These are phyloP conservation scores for Molanna angustata DNA, from an alignment of 2,888 invertebrate genomes.

Conservation along the genomic window DNA sequence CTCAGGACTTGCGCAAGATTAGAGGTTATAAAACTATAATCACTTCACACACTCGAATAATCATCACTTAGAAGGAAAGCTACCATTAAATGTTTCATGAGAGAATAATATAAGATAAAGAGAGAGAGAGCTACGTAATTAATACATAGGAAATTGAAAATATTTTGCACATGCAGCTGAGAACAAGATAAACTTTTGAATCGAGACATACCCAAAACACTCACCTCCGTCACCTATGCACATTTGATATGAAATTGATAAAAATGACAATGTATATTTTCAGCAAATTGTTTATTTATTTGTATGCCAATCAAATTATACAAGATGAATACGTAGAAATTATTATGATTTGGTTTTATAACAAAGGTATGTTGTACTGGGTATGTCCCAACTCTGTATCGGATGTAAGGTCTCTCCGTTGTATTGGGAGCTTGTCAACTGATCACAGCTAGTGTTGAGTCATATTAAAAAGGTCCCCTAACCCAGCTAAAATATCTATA, in stretches of 20 bases:
- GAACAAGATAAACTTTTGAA: too few relatives aligned
- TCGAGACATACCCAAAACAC: too few relatives aligned
- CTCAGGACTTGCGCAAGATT: too few relatives aligned
- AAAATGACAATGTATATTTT: too few relatives aligned
- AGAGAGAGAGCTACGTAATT: slow-evolving; percentile 5
- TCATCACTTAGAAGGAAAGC: slow-evolving; percentile 15
- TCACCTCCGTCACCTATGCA: too few relatives aligned
- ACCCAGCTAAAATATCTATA: slow-evolving; percentile 48
- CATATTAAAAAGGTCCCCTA: slow-evolving; percentile 49
- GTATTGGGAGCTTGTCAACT: slow-evolving; percentile 8
- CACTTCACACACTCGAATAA: neutral
- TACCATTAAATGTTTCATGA: slow-evolving; percentile 21
- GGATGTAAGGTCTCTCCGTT: neutral
- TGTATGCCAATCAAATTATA: neutral
- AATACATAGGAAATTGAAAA: too few relatives aligned
- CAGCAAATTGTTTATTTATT: neutral
- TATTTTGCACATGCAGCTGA: too few relatives aligned
- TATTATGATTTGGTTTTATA: too few relatives aligned
- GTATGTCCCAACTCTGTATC: too few relatives aligned
- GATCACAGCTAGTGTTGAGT: slow-evolving; percentile 24
- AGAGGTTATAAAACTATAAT: too few relatives aligned
- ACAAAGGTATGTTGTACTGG: too few relatives aligned
- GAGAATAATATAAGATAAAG: slow-evolving; percentile 18
- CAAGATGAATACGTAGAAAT: neutral
- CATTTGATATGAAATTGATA: too few relatives aligned